phyloP scores from a whole-genome alignment of 2,888 invertebrate genomes.

The Sinotaia quadrata region DNA sequence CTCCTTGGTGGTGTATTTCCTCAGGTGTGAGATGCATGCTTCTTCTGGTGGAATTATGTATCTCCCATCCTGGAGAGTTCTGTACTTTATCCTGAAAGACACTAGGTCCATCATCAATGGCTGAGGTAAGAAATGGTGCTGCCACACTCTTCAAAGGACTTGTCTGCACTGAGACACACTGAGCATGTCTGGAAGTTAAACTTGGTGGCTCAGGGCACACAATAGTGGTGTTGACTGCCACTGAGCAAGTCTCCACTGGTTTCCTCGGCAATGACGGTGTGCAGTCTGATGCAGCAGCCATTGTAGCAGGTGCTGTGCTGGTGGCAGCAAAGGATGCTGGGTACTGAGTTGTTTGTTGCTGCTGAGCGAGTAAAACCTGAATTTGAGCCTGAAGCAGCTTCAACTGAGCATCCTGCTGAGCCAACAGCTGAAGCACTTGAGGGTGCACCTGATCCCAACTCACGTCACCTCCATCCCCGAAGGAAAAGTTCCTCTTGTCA shows the following conservation, averaged over 20 bases:
- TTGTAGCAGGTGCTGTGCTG: not conserved
- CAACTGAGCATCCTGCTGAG: constrained; percentile 65
- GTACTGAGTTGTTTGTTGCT: constrained; percentile 29
- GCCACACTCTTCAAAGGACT: constrained; percentile 35
- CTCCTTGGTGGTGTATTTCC: constrained; percentile 52
- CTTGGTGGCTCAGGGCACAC: constrained; percentile 28
- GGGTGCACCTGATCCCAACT: constrained; percentile 61
- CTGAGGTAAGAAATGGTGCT: not conserved
- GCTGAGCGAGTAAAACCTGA: constrained; percentile 53
- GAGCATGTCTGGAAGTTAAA: constrained; percentile 16
- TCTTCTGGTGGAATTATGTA: not conserved
- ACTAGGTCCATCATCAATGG: not conserved
- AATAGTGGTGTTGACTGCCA: constrained; percentile 57
- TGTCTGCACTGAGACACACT: constrained; percentile 39
- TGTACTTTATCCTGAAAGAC: not conserved
- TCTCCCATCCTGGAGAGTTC: too few species aligned
- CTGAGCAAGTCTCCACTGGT: constrained; percentile 28
- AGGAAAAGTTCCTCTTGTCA: not conserved
- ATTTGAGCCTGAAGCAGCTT: constrained; percentile 66
- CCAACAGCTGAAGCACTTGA: constrained; percentile 63
- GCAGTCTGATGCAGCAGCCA: constrained; percentile 4
- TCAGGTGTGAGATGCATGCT: constrained; percentile 44
- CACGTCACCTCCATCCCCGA: constrained; percentile 23
- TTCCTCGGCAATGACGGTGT: not conserved
- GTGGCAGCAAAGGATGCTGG: not conserved